Percentiles rank a stretch among this genome's conserved stretches.
Evolutionary conservation across 2,113 vertebrate genomes (phyloP).

Genomic region (Sylvia atricapilla): DNA sequence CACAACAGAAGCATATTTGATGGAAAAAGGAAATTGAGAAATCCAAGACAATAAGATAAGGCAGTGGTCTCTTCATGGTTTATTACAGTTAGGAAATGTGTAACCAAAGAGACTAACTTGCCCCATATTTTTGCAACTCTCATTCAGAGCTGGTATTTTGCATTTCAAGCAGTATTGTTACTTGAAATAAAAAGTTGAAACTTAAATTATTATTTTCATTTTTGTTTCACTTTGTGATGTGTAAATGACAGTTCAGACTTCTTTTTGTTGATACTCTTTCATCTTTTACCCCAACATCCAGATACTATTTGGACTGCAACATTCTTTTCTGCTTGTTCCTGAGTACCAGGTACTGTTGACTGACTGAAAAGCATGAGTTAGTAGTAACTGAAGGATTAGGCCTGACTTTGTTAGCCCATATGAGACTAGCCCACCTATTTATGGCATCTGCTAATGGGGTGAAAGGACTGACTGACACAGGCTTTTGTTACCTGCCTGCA

Average conservation of each 20-base stretch:
- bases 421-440: not conserved
- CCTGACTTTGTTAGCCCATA: not conserved
- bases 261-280: not conserved
- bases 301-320: not conserved
- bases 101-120: not conserved
- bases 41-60: slow-evolving; percentile 3
- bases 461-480: not conserved
- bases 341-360: not conserved
- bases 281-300: not conserved
- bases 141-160: not conserved
- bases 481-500: not conserved
- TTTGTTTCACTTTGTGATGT: not conserved
- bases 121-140: not conserved
- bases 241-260: not conserved
- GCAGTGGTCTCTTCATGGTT: not conserved
- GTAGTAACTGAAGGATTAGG: not conserved
- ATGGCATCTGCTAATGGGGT: not conserved
- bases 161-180: not conserved
- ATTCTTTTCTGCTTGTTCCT: not conserved
- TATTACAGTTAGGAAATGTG: not conserved
- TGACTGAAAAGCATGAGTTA: not conserved
- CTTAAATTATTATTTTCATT: not conserved
- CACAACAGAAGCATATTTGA: not conserved
- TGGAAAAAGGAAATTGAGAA: slow-evolving; percentile 1
- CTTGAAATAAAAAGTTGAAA: not conserved